phyloP scores from a whole-genome alignment of 2,797 vertebrate genomes.

The Urosaurus nigricauda region DNA sequence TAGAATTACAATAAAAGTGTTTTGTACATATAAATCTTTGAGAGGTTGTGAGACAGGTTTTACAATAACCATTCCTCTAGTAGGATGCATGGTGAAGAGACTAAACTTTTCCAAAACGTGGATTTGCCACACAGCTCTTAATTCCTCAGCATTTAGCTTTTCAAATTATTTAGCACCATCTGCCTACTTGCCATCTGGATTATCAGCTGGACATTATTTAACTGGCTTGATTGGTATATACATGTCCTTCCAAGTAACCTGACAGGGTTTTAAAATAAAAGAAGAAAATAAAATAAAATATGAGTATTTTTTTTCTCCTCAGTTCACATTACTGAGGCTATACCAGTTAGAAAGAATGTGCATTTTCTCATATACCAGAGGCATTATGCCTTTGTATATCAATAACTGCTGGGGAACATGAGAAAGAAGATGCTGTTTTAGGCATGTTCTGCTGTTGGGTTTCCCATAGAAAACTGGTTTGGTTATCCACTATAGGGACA shows the following conservation, averaged over 20 bases:
- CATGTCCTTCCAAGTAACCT: neutral
- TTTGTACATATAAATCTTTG: neutral
- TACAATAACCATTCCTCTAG: neutral
- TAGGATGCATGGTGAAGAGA: neutral
- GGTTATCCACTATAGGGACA: neutral
- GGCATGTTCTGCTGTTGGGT: neutral
- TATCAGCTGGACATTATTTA: neutral
- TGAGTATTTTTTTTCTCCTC: neutral
- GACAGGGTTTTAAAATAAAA: too few species aligned
- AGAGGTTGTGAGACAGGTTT: neutral
- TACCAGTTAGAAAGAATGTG: neutral
- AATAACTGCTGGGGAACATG: neutral
- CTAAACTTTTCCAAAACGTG: neutral
- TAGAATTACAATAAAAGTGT: too few species aligned
- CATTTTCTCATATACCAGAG: neutral
- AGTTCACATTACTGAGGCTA: neutral
- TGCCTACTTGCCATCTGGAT: neutral
- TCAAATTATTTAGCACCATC: neutral
- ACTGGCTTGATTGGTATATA: too few species aligned
- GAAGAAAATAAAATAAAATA: neutral
- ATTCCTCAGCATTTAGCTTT: neutral
- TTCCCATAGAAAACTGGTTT: neutral
- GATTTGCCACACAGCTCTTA: neutral
- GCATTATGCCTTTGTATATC: neutral
- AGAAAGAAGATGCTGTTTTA: neutral